phyloP scores from a whole-genome alignment of 1,140 invertebrate species.

The Phymorhynchus buccinoides region DNA sequence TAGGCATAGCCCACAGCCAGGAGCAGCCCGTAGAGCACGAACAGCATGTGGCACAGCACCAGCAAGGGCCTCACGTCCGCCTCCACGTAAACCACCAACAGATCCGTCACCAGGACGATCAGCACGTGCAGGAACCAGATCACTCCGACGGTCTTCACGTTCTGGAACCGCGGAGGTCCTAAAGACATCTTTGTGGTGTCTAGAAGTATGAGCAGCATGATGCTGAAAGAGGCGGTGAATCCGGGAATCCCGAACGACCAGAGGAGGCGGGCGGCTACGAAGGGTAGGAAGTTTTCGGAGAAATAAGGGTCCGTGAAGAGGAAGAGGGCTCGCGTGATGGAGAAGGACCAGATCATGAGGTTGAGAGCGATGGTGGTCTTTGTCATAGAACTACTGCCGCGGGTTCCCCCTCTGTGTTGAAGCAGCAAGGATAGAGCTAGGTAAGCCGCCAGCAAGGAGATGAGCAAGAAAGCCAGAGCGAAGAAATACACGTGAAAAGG shows the following conservation, averaged over 20 bases:
- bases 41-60: slow-evolving; percentile 50
- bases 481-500: slow-evolving; percentile 54
- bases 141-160: slow-evolving; percentile 42
- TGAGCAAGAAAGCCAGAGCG: slow-evolving; percentile 25
- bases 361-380: slow-evolving; percentile 48
- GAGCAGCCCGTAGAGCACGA: slow-evolving; percentile 48
- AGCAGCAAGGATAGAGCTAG: slow-evolving; percentile 19
- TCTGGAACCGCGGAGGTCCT: slow-evolving; percentile 54
- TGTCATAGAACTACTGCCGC: background rate
- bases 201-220: slow-evolving; percentile 53
- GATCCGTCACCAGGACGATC: slow-evolving; percentile 46
- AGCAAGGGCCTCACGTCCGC: slow-evolving; percentile 43
- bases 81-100: slow-evolving; percentile 44
- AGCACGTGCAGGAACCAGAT: slow-evolving; percentile 45
- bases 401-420: slow-evolving; percentile 32
- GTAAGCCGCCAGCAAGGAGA: slow-evolving; percentile 37
- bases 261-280: slow-evolving; percentile 39
- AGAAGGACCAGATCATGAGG: slow-evolving; percentile 48
- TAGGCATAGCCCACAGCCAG: slow-evolving; percentile 48
- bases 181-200: slow-evolving; percentile 56
- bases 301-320: slow-evolving; percentile 51
- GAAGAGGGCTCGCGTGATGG: slow-evolving; percentile 35
- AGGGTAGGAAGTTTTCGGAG: slow-evolving; percentile 33
- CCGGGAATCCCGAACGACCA: slow-evolving; percentile 54
- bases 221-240: slow-evolving; percentile 52